Evolutionary conservation across 2,888 invertebrate genomes (phyloP).

Genomic region (Bombyx huttoni): DNA sequence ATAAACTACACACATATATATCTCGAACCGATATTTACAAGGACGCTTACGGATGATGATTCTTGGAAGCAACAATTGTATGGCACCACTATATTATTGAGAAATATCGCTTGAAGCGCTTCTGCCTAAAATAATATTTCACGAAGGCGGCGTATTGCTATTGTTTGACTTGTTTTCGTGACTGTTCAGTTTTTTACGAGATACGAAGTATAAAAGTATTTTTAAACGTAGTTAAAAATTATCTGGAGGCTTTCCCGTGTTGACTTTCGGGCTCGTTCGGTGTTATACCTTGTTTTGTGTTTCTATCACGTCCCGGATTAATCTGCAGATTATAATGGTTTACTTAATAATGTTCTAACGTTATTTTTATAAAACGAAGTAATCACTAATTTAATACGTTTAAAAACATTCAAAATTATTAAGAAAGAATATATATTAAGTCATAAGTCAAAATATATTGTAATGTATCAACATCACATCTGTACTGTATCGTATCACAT

Average conservation of each 20-base stretch:
- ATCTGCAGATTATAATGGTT: constrained; percentile 4
- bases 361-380: background rate
- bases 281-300: constrained; percentile 21
- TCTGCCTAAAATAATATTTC: background rate
- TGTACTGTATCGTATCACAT: too few species aligned
- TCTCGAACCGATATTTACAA: background rate
- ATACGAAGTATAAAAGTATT: constrained; percentile 14
- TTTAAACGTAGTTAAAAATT: constrained; percentile 16
- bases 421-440: too few species aligned
- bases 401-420: too few species aligned
- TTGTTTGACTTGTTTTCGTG: constrained; percentile 8
- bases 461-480: too few species aligned
- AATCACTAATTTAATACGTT: too few species aligned
- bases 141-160: background rate
- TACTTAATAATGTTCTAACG: background rate
- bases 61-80: background rate
- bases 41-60: background rate
- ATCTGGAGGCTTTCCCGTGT: constrained; percentile 16
- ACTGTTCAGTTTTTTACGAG: constrained; percentile 11
- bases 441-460: too few species aligned
- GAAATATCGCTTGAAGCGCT: background rate
- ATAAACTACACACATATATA: background rate
- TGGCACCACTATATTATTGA: background rate
- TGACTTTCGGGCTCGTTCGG: constrained; percentile 18
- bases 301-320: constrained; percentile 25